phyloP scores from a whole-genome alignment of 2,797 vertebrate species.

The Trachops cirrhosus region DNA sequence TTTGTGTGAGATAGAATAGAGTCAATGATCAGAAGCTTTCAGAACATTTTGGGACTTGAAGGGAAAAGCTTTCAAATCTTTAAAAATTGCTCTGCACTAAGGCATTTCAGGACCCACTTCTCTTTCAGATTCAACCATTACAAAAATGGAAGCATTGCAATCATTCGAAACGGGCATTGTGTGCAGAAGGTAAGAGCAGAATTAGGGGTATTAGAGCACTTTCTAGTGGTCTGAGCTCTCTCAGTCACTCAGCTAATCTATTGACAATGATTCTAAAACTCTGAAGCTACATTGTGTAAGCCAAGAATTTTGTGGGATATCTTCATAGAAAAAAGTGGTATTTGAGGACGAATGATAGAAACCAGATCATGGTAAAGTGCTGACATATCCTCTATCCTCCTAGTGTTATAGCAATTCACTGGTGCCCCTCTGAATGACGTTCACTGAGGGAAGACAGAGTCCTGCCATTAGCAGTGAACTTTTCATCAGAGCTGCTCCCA shows the following conservation, averaged over 20 bases:
- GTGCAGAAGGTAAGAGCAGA: constrained; percentile 36
- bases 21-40: constrained; percentile 58
- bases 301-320: neutral
- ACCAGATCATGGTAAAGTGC: neutral
- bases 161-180: constrained; percentile 18
- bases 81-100: constrained; percentile 20
- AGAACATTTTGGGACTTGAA: constrained; percentile 56
- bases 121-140: constrained; percentile 59
- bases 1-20: neutral
- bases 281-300: neutral
- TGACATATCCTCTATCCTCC: neutral
- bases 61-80: constrained; percentile 61
- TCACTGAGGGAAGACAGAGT: neutral
- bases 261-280: neutral
- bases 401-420: neutral
- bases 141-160: constrained; percentile 15
- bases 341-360: constrained; percentile 24
- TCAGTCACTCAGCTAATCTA: neutral
- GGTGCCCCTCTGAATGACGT: neutral
- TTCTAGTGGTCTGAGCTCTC: neutral
- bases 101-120: constrained; percentile 33
- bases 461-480: no score
- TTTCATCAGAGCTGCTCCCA: neutral
- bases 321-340: neutral
- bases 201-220: constrained; percentile 32